These are phyloP conservation scores for Philaethria dido DNA, from an alignment of 2,888 invertebrate genomes.

Conservation along the genomic window DNA sequence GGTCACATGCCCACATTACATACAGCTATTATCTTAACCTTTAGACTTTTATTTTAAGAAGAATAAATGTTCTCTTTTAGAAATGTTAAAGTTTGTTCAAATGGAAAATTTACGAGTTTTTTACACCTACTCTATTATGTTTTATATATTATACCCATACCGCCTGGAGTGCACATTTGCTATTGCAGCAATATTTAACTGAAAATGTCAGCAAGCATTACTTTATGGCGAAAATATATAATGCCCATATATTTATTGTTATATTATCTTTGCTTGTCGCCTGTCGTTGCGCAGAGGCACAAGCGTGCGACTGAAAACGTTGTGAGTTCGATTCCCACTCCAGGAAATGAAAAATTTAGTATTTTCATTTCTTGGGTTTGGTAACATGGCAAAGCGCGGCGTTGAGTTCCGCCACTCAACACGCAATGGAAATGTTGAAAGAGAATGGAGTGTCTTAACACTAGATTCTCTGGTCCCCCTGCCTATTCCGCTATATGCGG, in stretches of 20 bases:
- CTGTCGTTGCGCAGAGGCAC: no score
- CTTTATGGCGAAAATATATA: constrained; percentile 2
- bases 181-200: constrained; percentile 6
- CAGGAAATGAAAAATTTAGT: no score
- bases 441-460: no score
- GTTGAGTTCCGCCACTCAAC: no score
- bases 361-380: no score
- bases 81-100: constrained; percentile 16
- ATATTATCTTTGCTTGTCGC: not conserved
- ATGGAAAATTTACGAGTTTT: constrained; percentile 19
- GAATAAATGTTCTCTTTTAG: constrained; percentile 17
- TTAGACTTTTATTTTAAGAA: constrained; percentile 24
- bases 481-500: no score
- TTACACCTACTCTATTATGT: constrained; percentile 21
- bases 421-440: no score
- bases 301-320: no score
- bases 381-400: no score
- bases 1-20: not conserved
- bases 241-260: not conserved
- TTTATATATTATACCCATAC: constrained; percentile 13
- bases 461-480: no score
- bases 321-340: no score
- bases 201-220: constrained; percentile 10
- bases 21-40: constrained; percentile 24
- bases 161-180: not conserved